Percentiles rank a stretch among this genome's conserved stretches.
phyloP scores from a whole-genome alignment of 2,113 vertebrate species.

The Erinaceus europaeus region DNA sequence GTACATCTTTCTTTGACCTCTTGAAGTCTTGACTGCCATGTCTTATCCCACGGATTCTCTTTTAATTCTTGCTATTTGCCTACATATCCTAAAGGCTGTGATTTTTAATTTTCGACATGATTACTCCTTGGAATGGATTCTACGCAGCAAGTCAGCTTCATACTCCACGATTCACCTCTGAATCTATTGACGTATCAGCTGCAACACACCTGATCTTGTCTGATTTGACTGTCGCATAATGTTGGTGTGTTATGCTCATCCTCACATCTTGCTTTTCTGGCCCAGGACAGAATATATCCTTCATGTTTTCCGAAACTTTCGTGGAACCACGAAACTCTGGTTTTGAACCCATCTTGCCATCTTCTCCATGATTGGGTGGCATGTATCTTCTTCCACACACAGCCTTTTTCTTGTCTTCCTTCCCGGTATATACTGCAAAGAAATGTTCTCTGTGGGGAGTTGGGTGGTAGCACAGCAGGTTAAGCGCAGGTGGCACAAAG shows the following conservation, averaged over 20 bases:
- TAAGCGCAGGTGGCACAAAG: too few relatives aligned
- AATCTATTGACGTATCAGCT: too few relatives aligned
- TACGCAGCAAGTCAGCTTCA: neutral
- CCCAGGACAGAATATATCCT: neutral
- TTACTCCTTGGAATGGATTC: neutral
- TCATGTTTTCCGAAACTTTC: neutral
- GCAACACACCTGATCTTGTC: too few relatives aligned
- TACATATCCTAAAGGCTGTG: neutral
- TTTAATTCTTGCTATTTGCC: neutral
- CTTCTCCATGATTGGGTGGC: neutral
- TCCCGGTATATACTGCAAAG: too few relatives aligned
- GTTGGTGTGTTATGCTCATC: too few relatives aligned
- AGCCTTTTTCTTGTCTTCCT: too few relatives aligned
- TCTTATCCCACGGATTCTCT: neutral
- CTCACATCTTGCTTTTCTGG: neutral
- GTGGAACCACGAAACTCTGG: fast-evolving
- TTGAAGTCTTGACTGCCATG: neutral
- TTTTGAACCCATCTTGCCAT: neutral
- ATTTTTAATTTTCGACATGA: neutral
- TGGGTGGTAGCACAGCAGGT: too few relatives aligned
- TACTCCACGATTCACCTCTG: neutral
- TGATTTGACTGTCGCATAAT: too few relatives aligned
- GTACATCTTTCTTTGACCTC: neutral
- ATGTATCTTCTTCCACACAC: too few relatives aligned
- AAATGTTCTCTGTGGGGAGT: too few relatives aligned